Base-by-base conservation (phyloP, 2,113 vertebrate genomes). In the Oceanodroma tethys region DNA sequence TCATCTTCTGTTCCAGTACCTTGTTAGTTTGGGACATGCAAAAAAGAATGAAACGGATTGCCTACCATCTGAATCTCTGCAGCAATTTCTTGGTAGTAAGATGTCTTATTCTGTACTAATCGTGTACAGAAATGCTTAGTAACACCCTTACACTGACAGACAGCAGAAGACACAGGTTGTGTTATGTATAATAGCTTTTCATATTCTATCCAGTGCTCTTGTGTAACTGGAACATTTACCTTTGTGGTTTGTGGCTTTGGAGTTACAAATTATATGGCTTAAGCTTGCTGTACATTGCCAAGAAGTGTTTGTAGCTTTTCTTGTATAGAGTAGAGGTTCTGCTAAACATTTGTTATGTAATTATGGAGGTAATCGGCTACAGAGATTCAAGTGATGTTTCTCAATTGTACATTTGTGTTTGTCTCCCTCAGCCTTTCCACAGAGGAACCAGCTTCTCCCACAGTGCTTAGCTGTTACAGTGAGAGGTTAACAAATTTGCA, bases 181-280 rank as follows among this genome's bases (percentile, higher is more conserved):
- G 7, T 88, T 81, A 75, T 45, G 32, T 42, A 67, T 72, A 22
- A 40, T 0, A 75, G 65, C 43, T 67, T 91, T 74, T 63, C 74
- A 79, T 95, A 55, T 93, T 94, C 93, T 89, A 95, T 81, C 60
- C 67, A 60, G 52, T n/a, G 65, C 42, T 91, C 68, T 78, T 81
- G 48, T 72, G 47, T 32, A 52, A 85, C 90, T 68, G 71, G 8
- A 68, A 60, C 66, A 42, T 72, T 72, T 55, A 38, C 43, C 10
- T n/a, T 62, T 1, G 13, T 78, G 55, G 50, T 89, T 67, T 91
- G 52, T 87, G 93, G 13, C 84, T 89, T 78, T 75, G 81, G 58
- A 55, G 23, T 63, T 79, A 38, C 60, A 81, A 88, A 66, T 74
- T 36, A 34, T 4, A n/a, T n/a, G 60, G 68, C 21, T 89, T 32